Base-by-base conservation (phyloP, 2,888 invertebrate species). In the Cartodere bifasciata region DNA sequence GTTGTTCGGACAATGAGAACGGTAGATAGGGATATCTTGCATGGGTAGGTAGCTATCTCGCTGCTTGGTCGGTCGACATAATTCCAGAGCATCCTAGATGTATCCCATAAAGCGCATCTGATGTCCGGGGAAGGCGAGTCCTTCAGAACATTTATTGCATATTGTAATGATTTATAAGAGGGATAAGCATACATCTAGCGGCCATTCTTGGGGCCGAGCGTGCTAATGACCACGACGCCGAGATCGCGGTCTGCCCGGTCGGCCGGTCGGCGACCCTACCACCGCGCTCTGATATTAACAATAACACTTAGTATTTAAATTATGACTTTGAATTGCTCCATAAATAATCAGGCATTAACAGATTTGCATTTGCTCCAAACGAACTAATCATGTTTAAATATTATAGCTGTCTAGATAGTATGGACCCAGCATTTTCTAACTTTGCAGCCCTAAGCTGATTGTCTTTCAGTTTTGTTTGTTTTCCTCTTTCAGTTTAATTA, bases 71-170 rank as follows among this genome's bases (percentile, higher is more conserved):
- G n/a, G n/a, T n/a, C n/a, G n/a, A n/a, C n/a, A n/a, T n/a, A n/a
- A n/a, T n/a, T n/a, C n/a, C n/a, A n/a, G n/a, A n/a, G n/a, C n/a
- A n/a, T n/a, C n/a, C n/a, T n/a, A n/a, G n/a, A n/a, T n/a, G n/a
- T 31, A 29, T 35, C 33, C 45, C 42, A 57, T 58, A 58, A 60
- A 60, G 60, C 58, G 56, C 62, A 60, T 62, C 60, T 59, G 60
- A n/a, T n/a, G n/a, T n/a, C 58, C 58, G 53, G 56, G 54, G 56
- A 56, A 56, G 56, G 56, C 58, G 56, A 59, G 57, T 56, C 57
- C 56, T 58, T 56, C 55, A 54, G 58, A 60, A 61, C 60, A n/a
- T 61, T 60, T 61, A 61, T 61, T 61, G 59, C 61, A 60, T 60
- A 61, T 60, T 60, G 58, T 59, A 58, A 60, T 61, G 61, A 61